Evolutionary conservation across 2,797 vertebrate species (phyloP), one percentile per base, ranked within the genome.

Genomic region (Chromis chromis): DNA sequence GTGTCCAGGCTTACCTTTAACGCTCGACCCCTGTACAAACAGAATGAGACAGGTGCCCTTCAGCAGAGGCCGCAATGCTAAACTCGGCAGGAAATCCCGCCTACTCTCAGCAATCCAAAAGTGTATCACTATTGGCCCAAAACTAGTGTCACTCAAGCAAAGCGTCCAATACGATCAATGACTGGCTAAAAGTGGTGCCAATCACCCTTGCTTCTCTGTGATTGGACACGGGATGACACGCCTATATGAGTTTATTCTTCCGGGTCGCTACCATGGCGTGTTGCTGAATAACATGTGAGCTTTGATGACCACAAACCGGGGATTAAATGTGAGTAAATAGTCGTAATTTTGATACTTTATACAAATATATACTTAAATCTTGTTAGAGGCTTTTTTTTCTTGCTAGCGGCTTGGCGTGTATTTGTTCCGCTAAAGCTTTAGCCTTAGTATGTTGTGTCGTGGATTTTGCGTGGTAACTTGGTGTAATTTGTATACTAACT

Each of bases 241-340:
- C 81, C 65, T 4, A 6, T 0, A 0, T 0, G 0, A 1, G 31
- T 63, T 72, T 74, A 2, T 79, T 25, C 75, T 92, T 95, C 95
- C 95, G 92, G 93, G 88, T 88, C 36, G 28, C 0, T 7, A 69
- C 24, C 54, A 88, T 94, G 90, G 93, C 91, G 90, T 87, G 87
- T 76, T 86, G 67, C 86, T 90, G 84, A 87, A 53, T 33, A 86
- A 79, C 93, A 94, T 89, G 95, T 95, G 95, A 93, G 89, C 84
- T 83, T 80, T 61, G 48, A 21, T 39, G 13, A 14, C 17, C 0
- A 17, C 13, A 27, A 59, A 27, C 66, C 16, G 50, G 53, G 68
- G 63, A 76, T 65, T 76, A 46, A 66, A 70, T 31, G 56, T 59
- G 55, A 58, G 62, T 7, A 54, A 63, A 16, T 3, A 6, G 56